phyloP scores from a whole-genome alignment of 2,113 vertebrate genomes.

The Xyrauchen texanus region DNA sequence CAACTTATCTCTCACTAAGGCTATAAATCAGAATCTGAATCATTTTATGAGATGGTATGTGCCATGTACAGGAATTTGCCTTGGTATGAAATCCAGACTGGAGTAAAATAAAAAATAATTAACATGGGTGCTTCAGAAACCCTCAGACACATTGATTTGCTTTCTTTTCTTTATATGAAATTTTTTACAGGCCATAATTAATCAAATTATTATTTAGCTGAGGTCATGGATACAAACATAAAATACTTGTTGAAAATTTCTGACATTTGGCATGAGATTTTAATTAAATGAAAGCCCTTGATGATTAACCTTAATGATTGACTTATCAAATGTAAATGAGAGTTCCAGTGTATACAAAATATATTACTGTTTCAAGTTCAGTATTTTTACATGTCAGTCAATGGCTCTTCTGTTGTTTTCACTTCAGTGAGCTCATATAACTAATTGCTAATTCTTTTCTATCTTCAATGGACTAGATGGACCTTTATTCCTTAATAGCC shows the following conservation, averaged over 20 bases:
- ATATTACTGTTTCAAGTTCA: neutral
- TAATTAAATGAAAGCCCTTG: neutral
- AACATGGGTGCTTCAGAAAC: neutral
- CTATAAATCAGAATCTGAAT: no score
- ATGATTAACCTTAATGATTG: neutral
- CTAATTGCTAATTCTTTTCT: conserved; percentile 43
- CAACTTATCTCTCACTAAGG: no score
- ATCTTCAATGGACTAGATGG: conserved; percentile 43
- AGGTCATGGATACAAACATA: neutral
- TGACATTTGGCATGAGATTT: conserved; percentile 5
- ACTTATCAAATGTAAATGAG: neutral
- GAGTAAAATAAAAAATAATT: conserved; percentile 4
- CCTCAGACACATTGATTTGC: conserved; percentile 10
- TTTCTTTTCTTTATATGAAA: conserved; percentile 2
- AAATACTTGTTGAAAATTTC: neutral
- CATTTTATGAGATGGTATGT: no score
- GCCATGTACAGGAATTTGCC: neutral
- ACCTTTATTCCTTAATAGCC: conserved; percentile 42
- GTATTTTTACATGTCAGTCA: conserved; percentile 41
- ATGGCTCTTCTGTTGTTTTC: conserved; percentile 15
- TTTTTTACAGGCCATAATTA: neutral
- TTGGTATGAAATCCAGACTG: neutral
- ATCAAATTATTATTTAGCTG: conserved; percentile 14
- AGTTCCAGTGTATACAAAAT: neutral
- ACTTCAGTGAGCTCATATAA: conserved; percentile 49